These are phyloP conservation scores for Poeciliopsis gracilis DNA, from an alignment of 2,797 vertebrate genomes.

Conservation along the genomic window DNA sequence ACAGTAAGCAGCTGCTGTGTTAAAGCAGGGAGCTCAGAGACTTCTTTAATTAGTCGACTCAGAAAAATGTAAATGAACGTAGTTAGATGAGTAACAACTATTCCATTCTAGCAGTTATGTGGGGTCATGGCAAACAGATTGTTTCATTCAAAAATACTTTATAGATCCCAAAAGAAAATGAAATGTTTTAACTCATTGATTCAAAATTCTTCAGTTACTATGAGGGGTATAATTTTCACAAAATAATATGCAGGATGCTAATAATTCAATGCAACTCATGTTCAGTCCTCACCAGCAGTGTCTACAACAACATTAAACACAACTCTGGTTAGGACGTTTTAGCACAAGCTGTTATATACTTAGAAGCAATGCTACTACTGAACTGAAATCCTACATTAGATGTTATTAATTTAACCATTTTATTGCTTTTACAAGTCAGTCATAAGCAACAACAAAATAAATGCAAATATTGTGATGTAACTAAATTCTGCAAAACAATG, in stretches of 20 bases:
- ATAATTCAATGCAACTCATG: neutral
- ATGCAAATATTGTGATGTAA: neutral
- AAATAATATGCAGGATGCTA: neutral
- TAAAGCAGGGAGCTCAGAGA: neutral
- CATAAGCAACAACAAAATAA: neutral
- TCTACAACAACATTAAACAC: neutral
- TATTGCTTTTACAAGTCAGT: neutral
- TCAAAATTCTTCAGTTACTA: neutral
- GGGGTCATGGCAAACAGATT: neutral
- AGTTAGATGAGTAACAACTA: neutral
- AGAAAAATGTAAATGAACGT: neutral
- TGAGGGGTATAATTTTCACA: neutral
- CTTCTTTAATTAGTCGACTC: neutral
- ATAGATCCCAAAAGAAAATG: no score
- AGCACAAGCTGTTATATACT: neutral
- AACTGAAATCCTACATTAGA: neutral
- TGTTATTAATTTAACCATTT: neutral
- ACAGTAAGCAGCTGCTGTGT: slow-evolving; percentile 4
- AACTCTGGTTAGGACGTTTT: neutral
- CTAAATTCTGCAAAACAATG: neutral
- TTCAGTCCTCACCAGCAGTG: neutral
- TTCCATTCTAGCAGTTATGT: neutral
- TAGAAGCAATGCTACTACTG: neutral
- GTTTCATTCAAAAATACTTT: neutral
- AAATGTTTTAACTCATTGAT: no score